phyloP scores from a whole-genome alignment of 2,888 invertebrate species.

The Dinocampus coccinellae region DNA sequence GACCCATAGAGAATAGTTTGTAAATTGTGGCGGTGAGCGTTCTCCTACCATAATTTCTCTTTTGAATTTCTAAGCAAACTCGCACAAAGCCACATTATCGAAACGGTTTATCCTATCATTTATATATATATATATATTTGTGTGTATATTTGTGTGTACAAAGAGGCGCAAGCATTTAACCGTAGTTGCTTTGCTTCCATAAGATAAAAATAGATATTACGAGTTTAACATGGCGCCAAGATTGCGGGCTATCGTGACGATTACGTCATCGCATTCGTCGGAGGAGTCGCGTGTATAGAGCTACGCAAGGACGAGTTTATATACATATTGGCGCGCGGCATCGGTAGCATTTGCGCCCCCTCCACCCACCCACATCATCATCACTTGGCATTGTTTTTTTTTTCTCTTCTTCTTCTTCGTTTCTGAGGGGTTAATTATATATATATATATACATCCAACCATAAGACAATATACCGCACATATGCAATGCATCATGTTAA shows the following conservation, averaged over 20 bases:
- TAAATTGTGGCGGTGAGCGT: neutral
- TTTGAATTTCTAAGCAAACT: neutral
- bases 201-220: slow-evolving; percentile 73
- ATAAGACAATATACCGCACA: too few relatives aligned
- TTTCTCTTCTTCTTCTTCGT: too few relatives aligned
- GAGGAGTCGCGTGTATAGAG: slow-evolving; percentile 56
- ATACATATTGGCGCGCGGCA: slow-evolving; percentile 31
- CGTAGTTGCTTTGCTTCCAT: slow-evolving; percentile 54
- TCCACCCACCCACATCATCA: neutral
- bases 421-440: too few relatives aligned
- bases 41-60: neutral
- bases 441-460: too few relatives aligned
- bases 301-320: slow-evolving; percentile 22
- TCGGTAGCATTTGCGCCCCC: slow-evolving; percentile 41
- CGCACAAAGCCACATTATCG: neutral
- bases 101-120: neutral
- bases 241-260: slow-evolving; percentile 72
- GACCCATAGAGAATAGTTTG: too few relatives aligned
- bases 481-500: slow-evolving; percentile 37
- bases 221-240: slow-evolving; percentile 73
- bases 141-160: slow-evolving; percentile 9
- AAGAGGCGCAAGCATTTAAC: slow-evolving; percentile 29
- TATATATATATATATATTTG: neutral
- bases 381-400: too few relatives aligned
- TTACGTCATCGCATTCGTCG: slow-evolving; percentile 70